Evolutionary conservation across 2,888 invertebrate genomes (phyloP).

Genomic region (Drosophila maculinotata): DNA sequence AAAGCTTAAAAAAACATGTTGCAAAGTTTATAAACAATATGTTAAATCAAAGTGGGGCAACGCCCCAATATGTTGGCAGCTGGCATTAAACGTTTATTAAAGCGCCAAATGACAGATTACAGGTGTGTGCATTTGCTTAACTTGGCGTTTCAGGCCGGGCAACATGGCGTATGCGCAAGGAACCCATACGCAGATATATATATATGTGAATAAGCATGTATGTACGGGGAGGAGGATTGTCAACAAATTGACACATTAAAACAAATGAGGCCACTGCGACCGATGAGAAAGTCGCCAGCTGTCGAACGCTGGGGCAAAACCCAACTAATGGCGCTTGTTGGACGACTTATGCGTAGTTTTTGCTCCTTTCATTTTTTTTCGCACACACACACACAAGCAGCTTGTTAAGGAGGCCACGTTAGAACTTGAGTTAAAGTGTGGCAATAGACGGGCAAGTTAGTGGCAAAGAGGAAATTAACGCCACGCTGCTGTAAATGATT

Average conservation of each 20-base stretch:
- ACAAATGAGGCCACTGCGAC: conserved; percentile 79
- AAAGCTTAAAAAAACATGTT: conserved; percentile 39
- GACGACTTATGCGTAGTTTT: conserved; percentile 66
- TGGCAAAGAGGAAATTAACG: conserved; percentile 71
- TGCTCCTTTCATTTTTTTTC: not conserved
- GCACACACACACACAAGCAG: conserved; percentile 5
- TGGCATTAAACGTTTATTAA: conserved; percentile 71
- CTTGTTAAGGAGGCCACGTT: conserved; percentile 9
- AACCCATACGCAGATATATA: conserved; percentile 5
- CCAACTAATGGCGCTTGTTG: conserved; percentile 75
- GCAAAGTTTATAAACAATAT: conserved; percentile 61
- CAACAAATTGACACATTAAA: conserved; percentile 81
- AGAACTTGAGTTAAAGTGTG: conserved; percentile 51
- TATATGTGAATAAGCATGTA: not conserved
- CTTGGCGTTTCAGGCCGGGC: conserved; percentile 9
- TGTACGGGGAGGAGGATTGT: conserved; percentile 40
- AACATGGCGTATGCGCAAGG: conserved; percentile 48
- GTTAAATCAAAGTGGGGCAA: conserved; percentile 40
- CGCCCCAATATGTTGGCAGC: conserved; percentile 16
- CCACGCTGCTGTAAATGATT: conserved; percentile 56
- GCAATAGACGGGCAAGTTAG: conserved; percentile 54
- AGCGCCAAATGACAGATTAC: conserved; percentile 75
- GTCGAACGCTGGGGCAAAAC: conserved; percentile 53
- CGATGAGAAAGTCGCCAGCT: conserved; percentile 62
- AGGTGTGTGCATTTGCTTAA: conserved; percentile 51